Base-by-base conservation (phyloP, 2,797 vertebrate genomes). In the Fistularia commersonii region DNA sequence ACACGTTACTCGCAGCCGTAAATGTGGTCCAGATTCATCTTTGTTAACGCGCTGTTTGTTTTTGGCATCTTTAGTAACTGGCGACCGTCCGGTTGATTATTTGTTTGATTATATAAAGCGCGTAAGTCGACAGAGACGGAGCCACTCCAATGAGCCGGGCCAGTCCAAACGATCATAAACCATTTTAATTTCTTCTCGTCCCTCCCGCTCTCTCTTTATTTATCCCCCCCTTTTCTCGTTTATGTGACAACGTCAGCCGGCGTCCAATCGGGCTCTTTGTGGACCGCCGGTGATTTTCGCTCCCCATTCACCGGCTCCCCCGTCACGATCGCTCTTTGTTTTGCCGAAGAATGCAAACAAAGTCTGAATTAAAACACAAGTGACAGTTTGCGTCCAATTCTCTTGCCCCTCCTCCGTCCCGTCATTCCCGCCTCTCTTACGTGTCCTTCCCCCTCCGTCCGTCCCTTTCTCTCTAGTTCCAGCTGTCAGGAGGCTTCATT, bases 401-500 rank as follows among this genome's bases (percentile, higher is more conserved):
- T 64, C 60, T 51, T 56, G 62, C 74, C 60, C 62, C 65, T 66
- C 57, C 34, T 52, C 58, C 57, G 62, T 60, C 71, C 64, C 64
- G 49, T 62, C 48, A 11, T 60, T 80, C 66, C 60, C 76, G 71
- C 52, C 69, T 77, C 62, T 32, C 72, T 59, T 66, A 47, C 56
- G 52, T 49, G 15, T 41, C 47, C 32, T 39, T 55, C 45, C 46
- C 41, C 23, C 31, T 35, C 59, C 59, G 14, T 40, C 38, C n/a
- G 47, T 57, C 46, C 58, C 64, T 65, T 57, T 49, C 54, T n/a
- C n/a, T n/a, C 77, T 62, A 45, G 60, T 70, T 81, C 79, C 82
- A 87, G 79, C 82, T 87, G 86, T 87, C 86, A 87, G 72, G 70
- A 85, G 74, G 73, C 80, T 83, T 87, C 82, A 84, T 85, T 85